Base-by-base conservation (phyloP, 2,888 invertebrate genomes). In the Dryadula phaetusa region DNA sequence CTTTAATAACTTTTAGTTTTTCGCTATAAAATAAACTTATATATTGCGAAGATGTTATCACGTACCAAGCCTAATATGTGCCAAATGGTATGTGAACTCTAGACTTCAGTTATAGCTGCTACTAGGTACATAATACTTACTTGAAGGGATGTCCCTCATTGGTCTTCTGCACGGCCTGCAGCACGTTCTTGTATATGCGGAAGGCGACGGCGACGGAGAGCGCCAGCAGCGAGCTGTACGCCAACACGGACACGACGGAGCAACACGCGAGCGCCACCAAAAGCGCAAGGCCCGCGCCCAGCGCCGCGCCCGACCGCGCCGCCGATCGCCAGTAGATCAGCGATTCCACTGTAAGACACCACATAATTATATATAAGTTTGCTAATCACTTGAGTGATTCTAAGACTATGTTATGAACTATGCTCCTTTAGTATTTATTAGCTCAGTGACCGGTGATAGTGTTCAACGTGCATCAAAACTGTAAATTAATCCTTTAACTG, bases 321-420 rank as follows among this genome's bases (percentile, higher is more conserved):
- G 98, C 96, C 93, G 98, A 97, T 77, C 99, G 96, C 99, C 99
- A 99, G 94, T 99, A 99, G 89, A 99, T 96, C 90, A 99, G 94
- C 84, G 98, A 97, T 92, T 98, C 96, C 95, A 98, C 98, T 98
- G 94, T 8, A 95, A 71, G 28, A 46, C 64, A 34, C 34, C 25
- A 18, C 60, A 47, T n/a, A 60, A 25, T 54, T 10, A 18, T 16
- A 5, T 12, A 34, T 4, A n/a, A 18, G 16, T 53, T 20, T 20
- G 37, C 2, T 10, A 46, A 10, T 12, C 12, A 37, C 12, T 37
- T 28, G 6, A 28, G 12, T 37, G 37, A 37, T 37, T 37, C 37
- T 12, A 37, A 37, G 2, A 37, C 2, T 37, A 37, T 1, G 37
- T 22, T 3, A 46, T 8, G 10, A 22, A 20, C 22, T 20, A 8